These are phyloP conservation scores for Actinia tenebrosa DNA, from an alignment of 64 coral and sea anemone genomes.

Conservation along the genomic window DNA sequence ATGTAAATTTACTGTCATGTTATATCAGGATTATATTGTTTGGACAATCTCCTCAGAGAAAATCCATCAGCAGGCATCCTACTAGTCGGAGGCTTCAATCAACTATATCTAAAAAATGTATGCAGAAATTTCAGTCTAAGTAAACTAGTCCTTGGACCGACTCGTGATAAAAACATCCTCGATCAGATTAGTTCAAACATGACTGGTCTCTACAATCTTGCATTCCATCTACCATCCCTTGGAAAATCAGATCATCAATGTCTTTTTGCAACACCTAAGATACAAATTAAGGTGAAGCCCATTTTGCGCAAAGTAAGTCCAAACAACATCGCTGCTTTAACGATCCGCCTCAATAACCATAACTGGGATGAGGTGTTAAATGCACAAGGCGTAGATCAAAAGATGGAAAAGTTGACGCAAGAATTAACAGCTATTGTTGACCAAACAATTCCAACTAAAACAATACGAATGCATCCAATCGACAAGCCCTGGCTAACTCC, in stretches of 20 bases:
- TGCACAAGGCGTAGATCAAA: conserved; percentile 15
- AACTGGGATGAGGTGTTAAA: conserved; percentile 27
- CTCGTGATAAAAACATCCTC: conserved; percentile 21
- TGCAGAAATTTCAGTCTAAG: conserved; percentile 24
- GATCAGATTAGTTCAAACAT: conserved; percentile 41
- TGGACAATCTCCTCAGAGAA: conserved; percentile 25
- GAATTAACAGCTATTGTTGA: conserved; percentile 19
- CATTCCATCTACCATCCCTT: not conserved
- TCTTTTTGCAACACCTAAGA: conserved; percentile 3
- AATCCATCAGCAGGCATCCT: conserved; percentile 44
- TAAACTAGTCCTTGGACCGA: conserved; percentile 14
- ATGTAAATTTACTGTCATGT: too few species aligned
- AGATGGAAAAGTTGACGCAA: conserved; percentile 6
- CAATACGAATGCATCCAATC: conserved; percentile 4
- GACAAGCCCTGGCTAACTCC: conserved; percentile 38
- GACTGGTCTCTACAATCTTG: conserved; percentile 2
- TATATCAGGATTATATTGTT: not conserved
- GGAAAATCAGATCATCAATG: conserved; percentile 35
- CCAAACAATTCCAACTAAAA: not conserved
- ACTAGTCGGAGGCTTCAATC: conserved; percentile 40
- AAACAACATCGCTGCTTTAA: conserved; percentile 22
- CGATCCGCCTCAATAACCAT: conserved; percentile 10
- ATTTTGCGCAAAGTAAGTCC: not conserved
- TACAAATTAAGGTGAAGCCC: conserved; percentile 1
- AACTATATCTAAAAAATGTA: conserved; percentile 13